These are phyloP conservation scores for Ptilorrhoa leucosticta DNA, from an alignment of 2,113 vertebrate genomes.

Conservation along the genomic window DNA sequence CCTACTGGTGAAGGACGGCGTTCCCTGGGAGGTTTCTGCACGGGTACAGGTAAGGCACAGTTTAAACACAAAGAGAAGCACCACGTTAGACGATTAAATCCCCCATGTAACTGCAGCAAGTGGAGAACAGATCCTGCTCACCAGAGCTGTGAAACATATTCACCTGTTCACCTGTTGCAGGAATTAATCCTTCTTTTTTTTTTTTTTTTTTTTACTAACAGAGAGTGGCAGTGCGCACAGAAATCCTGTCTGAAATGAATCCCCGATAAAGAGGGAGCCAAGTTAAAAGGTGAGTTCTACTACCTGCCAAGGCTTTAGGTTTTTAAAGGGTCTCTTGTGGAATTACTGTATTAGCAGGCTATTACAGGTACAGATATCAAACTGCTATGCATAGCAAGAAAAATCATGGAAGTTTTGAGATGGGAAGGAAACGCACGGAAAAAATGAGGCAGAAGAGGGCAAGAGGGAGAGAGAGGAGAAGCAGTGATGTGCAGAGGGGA, in stretches of 20 bases:
- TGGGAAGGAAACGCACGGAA: background rate
- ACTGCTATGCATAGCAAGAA: background rate
- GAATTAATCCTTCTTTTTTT: background rate
- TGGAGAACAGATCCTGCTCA: background rate
- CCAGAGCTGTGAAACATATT: background rate
- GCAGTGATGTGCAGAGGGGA: background rate
- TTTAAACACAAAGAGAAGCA: background rate
- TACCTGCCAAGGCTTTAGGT: background rate
- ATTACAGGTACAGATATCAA: background rate
- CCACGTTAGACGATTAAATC: background rate
- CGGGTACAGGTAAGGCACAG: background rate
- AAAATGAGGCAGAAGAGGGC: background rate
- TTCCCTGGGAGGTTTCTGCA: background rate
- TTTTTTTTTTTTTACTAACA: background rate
- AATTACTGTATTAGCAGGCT: conserved; percentile 10
- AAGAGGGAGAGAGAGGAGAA: background rate
- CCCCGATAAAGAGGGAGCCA: background rate
- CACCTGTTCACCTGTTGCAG: conserved; percentile 20
- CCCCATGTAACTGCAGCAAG: background rate
- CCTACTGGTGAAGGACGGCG: background rate
- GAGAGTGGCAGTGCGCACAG: background rate
- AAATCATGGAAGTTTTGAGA: background rate
- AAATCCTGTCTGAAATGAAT: conserved; percentile 44
- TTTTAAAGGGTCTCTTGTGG: conserved; percentile 14
- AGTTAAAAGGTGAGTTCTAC: conserved; percentile 31